Evolutionary conservation across 1,140 invertebrate genomes (phyloP).

Genomic region (Schlechtendalia chinensis): DNA sequence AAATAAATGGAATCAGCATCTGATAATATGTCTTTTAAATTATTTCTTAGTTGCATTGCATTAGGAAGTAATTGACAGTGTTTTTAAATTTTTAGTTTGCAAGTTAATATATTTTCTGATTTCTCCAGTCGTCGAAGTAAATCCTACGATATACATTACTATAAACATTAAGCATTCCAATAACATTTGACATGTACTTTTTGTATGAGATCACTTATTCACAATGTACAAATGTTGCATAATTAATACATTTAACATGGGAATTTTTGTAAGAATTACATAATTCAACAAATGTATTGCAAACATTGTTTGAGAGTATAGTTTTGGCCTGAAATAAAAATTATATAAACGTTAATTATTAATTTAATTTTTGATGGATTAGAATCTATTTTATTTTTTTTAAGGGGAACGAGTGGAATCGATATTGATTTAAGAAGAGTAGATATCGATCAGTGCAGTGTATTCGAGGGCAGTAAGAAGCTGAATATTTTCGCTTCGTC

Average conservation of each 20-base stretch:
- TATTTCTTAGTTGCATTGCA: neutral
- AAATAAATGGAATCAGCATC: slow-evolving; percentile 33
- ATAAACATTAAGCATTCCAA: neutral
- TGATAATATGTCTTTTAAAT: slow-evolving; percentile 24
- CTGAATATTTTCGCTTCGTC: slow-evolving; percentile 92
- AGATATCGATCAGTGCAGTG: slow-evolving; percentile 92
- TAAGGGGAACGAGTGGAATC: slow-evolving; percentile 91
- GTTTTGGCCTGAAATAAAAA: neutral
- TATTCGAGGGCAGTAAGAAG: slow-evolving; percentile 71
- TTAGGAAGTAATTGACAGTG: neutral
- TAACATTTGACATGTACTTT: neutral
- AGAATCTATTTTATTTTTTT: too few species aligned
- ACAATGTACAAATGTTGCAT: neutral
- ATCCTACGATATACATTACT: slow-evolving; percentile 1
- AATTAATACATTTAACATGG: neutral
- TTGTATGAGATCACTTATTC: neutral
- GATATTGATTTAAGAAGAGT: slow-evolving; percentile 91
- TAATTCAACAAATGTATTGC: too few species aligned
- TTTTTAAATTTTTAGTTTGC: neutral
- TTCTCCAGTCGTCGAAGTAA: neutral
- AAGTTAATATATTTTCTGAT: neutral
- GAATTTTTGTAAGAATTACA: too few species aligned
- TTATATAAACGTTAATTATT: neutral
- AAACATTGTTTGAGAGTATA: neutral
- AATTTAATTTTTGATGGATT: too few species aligned